phyloP scores from a whole-genome alignment of 2,888 invertebrate genomes.

The Gisinianus flammeolus region DNA sequence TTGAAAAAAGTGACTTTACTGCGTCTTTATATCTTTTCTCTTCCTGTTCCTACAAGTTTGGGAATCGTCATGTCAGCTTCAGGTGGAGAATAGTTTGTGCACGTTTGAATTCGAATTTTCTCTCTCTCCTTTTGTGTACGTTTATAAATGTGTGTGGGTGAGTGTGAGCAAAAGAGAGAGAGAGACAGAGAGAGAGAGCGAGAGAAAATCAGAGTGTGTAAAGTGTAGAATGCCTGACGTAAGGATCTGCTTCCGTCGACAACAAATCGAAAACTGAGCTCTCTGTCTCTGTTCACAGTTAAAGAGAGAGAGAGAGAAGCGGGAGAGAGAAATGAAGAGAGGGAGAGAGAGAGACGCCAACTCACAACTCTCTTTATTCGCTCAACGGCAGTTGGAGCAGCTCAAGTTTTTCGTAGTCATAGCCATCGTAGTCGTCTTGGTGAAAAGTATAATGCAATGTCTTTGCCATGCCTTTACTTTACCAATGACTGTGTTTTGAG shows the following conservation, averaged over 20 bases:
- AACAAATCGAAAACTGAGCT: conserved; percentile 18
- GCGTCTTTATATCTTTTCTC: too few species aligned
- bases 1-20: too few species aligned
- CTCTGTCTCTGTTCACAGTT: background rate
- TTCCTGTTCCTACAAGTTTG: too few species aligned
- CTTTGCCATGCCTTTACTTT: background rate
- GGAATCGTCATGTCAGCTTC: too few species aligned
- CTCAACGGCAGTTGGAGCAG: background rate
- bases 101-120: too few species aligned
- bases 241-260: conserved; percentile 6
- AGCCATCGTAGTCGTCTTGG: background rate
- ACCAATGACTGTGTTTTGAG: background rate
- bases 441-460: background rate
- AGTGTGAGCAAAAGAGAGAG: background rate
- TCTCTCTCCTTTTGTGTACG: too few species aligned
- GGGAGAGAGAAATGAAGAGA: background rate
- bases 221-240: background rate
- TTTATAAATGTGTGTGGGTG: background rate
- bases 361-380: background rate
- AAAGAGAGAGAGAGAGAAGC: background rate
- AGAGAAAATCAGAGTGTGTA: background rate
- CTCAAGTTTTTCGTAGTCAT: background rate
- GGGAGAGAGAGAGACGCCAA: background rate
- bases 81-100: too few species aligned
- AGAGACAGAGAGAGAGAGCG: background rate